Percentiles rank a stretch among this genome's conserved stretches.
phyloP scores from a whole-genome alignment of 2,888 invertebrate species.

The Gibbula magus region DNA sequence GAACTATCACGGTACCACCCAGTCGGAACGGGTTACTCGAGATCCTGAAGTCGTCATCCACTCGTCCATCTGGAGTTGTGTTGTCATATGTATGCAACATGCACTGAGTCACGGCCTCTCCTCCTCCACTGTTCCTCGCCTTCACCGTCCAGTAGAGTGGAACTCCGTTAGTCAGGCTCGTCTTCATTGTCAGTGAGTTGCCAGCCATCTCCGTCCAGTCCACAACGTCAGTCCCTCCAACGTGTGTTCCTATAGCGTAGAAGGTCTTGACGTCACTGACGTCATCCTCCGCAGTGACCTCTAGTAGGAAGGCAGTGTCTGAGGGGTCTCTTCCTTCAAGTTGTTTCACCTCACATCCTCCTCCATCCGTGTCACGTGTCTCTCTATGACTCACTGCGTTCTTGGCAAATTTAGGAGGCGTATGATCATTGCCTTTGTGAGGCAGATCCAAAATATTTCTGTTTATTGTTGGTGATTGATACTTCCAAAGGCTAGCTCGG shows the following conservation, averaged over 20 bases:
- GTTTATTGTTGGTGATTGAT: slow-evolving; percentile 35
- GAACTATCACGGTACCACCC: slow-evolving; percentile 32
- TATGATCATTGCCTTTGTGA: slow-evolving; percentile 41
- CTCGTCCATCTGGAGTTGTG: slow-evolving; percentile 44
- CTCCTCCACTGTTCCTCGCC: slow-evolving; percentile 41
- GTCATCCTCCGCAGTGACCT: slow-evolving; percentile 3
- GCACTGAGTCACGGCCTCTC: slow-evolving; percentile 34
- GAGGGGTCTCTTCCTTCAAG: slow-evolving; percentile 3
- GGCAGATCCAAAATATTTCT: slow-evolving; percentile 46
- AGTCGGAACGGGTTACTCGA: slow-evolving; percentile 40
- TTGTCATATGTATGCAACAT: slow-evolving; percentile 45
- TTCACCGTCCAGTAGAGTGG: slow-evolving; percentile 48
- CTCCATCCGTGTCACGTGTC: background rate
- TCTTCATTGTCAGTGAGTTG: background rate
- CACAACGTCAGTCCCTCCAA: slow-evolving; percentile 18
- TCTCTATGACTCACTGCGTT: background rate
- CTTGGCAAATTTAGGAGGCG: slow-evolving; percentile 36
- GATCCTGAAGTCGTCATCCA: slow-evolving; percentile 38
- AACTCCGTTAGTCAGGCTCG: slow-evolving; percentile 30
- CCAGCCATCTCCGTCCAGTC: slow-evolving; percentile 20
- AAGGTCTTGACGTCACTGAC: slow-evolving; percentile 16
- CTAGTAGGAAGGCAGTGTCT: slow-evolving; percentile 18
- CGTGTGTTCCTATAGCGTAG: slow-evolving; percentile 17
- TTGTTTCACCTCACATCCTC: slow-evolving; percentile 26
- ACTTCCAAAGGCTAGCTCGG: slow-evolving; percentile 49